Evolutionary conservation across 1,140 invertebrate genomes (phyloP).

Genomic region (Caenorhabditis latens): DNA sequence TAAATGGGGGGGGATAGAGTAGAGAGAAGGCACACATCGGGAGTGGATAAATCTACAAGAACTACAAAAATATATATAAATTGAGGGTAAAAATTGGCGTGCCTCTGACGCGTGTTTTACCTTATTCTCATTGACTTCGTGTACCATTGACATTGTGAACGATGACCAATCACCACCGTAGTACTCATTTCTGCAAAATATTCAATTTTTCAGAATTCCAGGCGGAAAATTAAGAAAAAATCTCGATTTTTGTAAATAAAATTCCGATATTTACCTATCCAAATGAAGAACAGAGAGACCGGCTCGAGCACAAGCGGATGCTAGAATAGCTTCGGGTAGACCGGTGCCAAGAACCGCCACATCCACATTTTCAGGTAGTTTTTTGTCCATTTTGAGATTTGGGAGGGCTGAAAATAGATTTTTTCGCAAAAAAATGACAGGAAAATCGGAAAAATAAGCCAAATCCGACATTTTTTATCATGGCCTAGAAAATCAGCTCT

Average conservation of each 20-base stretch:
- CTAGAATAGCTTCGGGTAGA: slow-evolving; percentile 90
- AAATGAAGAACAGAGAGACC: slow-evolving; percentile 93
- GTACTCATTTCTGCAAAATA: slow-evolving; percentile 84
- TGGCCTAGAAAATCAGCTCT: no score
- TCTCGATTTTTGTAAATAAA: neutral
- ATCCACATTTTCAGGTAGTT: slow-evolving; percentile 89
- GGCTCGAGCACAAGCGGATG: slow-evolving; percentile 90
- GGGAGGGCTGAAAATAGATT: neutral
- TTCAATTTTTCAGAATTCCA: neutral
- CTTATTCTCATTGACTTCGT: slow-evolving; percentile 34
- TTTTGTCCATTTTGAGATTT: slow-evolving; percentile 79
- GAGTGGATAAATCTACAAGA: no score
- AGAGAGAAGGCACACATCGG: no score
- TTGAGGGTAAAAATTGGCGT: no score
- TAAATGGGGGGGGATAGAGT: no score
- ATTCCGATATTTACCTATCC: no score
- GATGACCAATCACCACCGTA: slow-evolving; percentile 93
- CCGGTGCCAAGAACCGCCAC: slow-evolving; percentile 91
- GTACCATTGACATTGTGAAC: slow-evolving; percentile 81
- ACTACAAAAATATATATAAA: no score
- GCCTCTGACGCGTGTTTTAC: neutral
- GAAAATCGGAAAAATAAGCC: no score
- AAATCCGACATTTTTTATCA: no score
- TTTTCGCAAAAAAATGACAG: no score
- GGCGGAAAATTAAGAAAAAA: no score